These are phyloP conservation scores for Sebastes goodei DNA, from an alignment of 2,797 vertebrate species.

Conservation along the genomic window DNA sequence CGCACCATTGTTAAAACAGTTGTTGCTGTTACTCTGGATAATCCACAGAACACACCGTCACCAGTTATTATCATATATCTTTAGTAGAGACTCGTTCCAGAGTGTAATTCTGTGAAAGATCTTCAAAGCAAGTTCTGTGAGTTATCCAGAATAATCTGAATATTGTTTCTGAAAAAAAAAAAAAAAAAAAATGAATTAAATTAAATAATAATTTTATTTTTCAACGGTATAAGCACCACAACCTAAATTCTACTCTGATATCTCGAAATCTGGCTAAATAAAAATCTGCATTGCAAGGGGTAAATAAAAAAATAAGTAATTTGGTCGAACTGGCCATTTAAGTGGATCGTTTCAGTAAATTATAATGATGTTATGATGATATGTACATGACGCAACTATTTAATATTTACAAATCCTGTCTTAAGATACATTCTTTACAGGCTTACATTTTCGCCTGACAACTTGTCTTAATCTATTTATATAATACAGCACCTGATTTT, in stretches of 20 bases:
- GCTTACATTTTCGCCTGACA: not conserved
- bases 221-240: too few species aligned
- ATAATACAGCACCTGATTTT: too few species aligned
- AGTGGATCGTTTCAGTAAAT: fast-evolving
- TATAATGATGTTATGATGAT: not conserved
- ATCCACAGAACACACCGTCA: not conserved
- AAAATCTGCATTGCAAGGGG: not conserved
- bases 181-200: too few species aligned
- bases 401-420: not conserved
- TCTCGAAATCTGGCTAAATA: not conserved
- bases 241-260: too few species aligned
- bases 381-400: not conserved
- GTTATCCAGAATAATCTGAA: not conserved
- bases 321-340: too few species aligned
- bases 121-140: not conserved
- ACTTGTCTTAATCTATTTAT: not conserved
- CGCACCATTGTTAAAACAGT: not conserved
- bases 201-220: too few species aligned
- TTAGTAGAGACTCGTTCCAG: not conserved
- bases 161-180: not conserved
- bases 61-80: not conserved
- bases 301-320: not conserved
- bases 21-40: not conserved
- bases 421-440: not conserved
- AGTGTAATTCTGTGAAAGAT: not conserved